Evolutionary conservation across 2,797 vertebrate genomes (phyloP).

Genomic region (Potorous gilbertii): DNA sequence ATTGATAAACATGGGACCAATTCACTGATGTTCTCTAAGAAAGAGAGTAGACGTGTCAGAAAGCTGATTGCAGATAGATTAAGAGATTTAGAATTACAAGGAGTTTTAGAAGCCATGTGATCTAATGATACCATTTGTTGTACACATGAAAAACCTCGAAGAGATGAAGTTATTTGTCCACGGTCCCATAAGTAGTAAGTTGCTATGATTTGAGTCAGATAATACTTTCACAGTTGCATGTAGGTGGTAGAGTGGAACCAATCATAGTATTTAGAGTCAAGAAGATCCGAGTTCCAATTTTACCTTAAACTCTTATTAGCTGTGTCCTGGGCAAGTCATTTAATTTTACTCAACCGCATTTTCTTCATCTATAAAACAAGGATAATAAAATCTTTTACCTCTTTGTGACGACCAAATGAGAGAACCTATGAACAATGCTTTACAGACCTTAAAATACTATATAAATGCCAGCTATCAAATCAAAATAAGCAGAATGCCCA

Average conservation of each 20-base stretch:
- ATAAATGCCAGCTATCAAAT: not conserved
- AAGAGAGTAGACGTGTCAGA: slow-evolving; percentile 8
- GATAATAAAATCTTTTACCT: not conserved
- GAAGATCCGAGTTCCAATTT: not conserved
- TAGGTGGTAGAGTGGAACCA: not conserved
- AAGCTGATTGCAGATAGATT: slow-evolving; percentile 13
- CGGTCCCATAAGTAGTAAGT: not conserved
- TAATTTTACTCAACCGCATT: not conserved
- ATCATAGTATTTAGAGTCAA: not conserved
- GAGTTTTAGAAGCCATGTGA: not conserved
- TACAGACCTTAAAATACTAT: not conserved
- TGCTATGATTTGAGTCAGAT: not conserved
- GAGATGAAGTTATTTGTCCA: not conserved
- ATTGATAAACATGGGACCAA: not conserved
- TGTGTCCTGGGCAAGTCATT: not conserved
- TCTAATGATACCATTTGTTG: not conserved
- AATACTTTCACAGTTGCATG: not conserved
- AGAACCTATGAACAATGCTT: not conserved
- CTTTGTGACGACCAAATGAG: not conserved
- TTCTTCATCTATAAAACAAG: not conserved
- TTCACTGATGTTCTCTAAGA: slow-evolving; percentile 17
- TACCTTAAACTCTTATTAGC: not conserved
- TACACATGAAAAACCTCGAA: not conserved
- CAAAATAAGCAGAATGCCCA: not conserved
- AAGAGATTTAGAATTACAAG: not conserved